These are phyloP conservation scores for Scomber japonicus DNA, from an alignment of 2,113 vertebrate genomes.

Conservation along the genomic window DNA sequence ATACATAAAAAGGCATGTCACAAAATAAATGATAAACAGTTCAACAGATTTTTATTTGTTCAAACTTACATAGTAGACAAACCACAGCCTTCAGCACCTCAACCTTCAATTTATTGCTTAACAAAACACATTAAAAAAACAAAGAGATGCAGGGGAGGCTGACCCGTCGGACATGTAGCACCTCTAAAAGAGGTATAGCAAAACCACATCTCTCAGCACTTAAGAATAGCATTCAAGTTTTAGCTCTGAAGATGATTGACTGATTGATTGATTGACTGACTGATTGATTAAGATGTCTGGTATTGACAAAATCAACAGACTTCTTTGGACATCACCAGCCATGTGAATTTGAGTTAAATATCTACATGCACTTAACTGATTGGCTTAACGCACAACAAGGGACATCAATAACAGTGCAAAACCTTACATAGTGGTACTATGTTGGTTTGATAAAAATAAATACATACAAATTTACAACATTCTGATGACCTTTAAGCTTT, in stretches of 20 bases:
- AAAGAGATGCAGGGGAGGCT: conserved; percentile 42
- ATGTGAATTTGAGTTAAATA: neutral
- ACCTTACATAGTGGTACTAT: conserved; percentile 8
- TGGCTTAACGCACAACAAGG: neutral
- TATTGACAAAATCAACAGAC: conserved; percentile 3
- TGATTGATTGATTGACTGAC: neutral
- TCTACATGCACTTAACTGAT: neutral
- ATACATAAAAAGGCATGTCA: neutral
- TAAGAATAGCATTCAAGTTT: conserved; percentile 6
- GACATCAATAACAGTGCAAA: conserved; percentile 11
- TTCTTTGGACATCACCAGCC: conserved; percentile 1
- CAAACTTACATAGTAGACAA: conserved; percentile 42
- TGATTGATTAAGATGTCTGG: neutral
- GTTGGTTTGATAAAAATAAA: conserved; percentile 47
- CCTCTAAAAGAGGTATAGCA: conserved; percentile 40
- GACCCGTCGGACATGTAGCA: conserved; percentile 25
- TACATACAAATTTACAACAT: conserved; percentile 39
- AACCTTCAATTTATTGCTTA: conserved; percentile 28
- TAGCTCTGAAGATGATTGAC: neutral
- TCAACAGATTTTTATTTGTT: conserved; percentile 42
- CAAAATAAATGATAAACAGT: neutral
- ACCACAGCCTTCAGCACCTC: conserved; percentile 8
- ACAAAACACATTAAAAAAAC: conserved; percentile 34
- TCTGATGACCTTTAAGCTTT: neutral
- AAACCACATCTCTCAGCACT: conserved; percentile 24